These are phyloP conservation scores for Scylla paramamosain DNA, from an alignment of 1,140 invertebrate species.

Conservation along the genomic window DNA sequence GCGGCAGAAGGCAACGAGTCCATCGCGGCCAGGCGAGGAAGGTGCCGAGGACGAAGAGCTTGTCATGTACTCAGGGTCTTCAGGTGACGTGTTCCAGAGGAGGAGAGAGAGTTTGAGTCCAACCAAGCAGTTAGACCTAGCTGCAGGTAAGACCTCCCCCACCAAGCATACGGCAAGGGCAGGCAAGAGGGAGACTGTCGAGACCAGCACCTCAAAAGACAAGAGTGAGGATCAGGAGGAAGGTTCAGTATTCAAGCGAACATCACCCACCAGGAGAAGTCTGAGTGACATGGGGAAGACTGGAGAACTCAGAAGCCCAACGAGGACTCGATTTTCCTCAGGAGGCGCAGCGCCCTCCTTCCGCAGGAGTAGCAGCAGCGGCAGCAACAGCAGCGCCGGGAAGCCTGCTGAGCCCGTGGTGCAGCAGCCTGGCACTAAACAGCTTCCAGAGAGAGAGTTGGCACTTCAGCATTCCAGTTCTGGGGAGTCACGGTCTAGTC, in stretches of 20 bases:
- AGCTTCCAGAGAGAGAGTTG: slow-evolving; percentile 49
- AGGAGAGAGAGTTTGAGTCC: slow-evolving; percentile 60
- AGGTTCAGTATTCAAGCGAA: slow-evolving; percentile 58
- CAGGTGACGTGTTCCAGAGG: slow-evolving; percentile 10
- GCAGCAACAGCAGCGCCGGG: slow-evolving; percentile 37
- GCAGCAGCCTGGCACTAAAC: slow-evolving; percentile 41
- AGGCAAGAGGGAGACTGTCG: neutral
- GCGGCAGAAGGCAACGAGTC: slow-evolving; percentile 78
- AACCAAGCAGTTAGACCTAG: slow-evolving; percentile 35
- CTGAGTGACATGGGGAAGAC: slow-evolving; percentile 68
- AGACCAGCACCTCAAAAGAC: neutral
- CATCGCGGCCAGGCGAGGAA: slow-evolving; percentile 71
- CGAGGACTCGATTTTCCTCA: slow-evolving; percentile 64
- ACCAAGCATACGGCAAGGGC: neutral
- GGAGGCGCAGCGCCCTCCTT: slow-evolving; percentile 49
- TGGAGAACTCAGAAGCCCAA: slow-evolving; percentile 61
- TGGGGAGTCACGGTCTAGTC: slow-evolving; percentile 65
- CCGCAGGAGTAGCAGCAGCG: slow-evolving; percentile 54
- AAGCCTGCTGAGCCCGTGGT: slow-evolving; percentile 8
- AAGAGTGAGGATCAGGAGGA: slow-evolving; percentile 52
- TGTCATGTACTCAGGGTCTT: slow-evolving; percentile 46
- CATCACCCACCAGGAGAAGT: slow-evolving; percentile 64
- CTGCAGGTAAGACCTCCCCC: slow-evolving; percentile 45
- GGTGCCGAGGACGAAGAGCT: slow-evolving; percentile 42
- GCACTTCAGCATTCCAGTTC: slow-evolving; percentile 39